Conservation (phyloP, 2,797 vertebrate species). For the Pseudomugil tenellus region DNA sequence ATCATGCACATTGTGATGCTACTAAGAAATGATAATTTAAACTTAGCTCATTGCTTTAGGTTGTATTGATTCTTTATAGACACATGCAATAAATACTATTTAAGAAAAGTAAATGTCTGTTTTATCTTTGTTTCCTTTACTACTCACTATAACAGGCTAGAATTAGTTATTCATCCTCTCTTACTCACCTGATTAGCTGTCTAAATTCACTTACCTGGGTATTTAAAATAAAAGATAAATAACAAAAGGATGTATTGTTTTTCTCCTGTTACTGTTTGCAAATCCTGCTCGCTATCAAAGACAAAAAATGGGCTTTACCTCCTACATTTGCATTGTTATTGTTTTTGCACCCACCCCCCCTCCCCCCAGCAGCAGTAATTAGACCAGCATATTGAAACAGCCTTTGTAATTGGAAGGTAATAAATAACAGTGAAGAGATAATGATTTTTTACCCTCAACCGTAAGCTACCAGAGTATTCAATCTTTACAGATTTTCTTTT, state of each 20-base stretch:
- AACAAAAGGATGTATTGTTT: slow-evolving; percentile 8
- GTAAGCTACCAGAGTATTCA: slow-evolving; percentile 75
- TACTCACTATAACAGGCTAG: slow-evolving; percentile 6
- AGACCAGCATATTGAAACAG: slow-evolving; percentile 69
- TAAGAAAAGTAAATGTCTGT: slow-evolving; percentile 84
- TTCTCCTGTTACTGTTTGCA: slow-evolving; percentile 11
- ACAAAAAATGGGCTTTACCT: slow-evolving; percentile 48
- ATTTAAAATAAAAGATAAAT: background rate
- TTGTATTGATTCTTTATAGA: slow-evolving; percentile 97
- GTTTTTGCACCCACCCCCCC: slow-evolving; percentile 61
- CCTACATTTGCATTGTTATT: slow-evolving; percentile 72
- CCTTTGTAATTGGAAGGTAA: slow-evolving; percentile 60
- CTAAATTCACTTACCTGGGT: slow-evolving; percentile 42
- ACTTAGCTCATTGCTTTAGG: slow-evolving; percentile 93
- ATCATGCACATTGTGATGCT: slow-evolving; percentile 90
- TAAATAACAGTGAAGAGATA: slow-evolving; percentile 77
- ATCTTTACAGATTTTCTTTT: slow-evolving; percentile 71
- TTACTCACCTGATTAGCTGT: slow-evolving; percentile 50
- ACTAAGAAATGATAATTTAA: slow-evolving; percentile 90
- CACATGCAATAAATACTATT: slow-evolving; percentile 99
- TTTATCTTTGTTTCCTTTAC: slow-evolving; percentile 7
- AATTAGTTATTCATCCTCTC: slow-evolving; percentile 35
- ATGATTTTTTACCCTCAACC: slow-evolving; percentile 69
- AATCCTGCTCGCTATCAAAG: slow-evolving; percentile 33
- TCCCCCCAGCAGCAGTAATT: slow-evolving; percentile 67